These are phyloP conservation scores for Sialia sialis DNA, from an alignment of 2,113 vertebrate species.

Conservation along the genomic window DNA sequence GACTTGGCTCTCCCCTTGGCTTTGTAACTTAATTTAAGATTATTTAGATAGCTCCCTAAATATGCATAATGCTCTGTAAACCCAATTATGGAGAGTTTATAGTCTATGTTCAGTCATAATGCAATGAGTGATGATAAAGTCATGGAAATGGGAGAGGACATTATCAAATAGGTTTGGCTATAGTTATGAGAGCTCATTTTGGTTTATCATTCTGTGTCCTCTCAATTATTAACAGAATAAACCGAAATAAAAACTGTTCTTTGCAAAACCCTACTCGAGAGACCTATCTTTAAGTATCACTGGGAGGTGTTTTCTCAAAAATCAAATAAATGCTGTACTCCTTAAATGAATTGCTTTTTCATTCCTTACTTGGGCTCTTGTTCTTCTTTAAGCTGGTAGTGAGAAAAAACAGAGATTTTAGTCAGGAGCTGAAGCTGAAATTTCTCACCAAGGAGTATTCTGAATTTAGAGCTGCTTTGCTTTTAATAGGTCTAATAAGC, in stretches of 20 bases:
- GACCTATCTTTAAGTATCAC: background rate
- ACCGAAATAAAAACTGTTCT: background rate
- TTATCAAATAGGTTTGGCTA: background rate
- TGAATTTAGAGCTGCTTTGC: background rate
- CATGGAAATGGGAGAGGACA: background rate
- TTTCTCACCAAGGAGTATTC: background rate
- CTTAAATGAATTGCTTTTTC: background rate
- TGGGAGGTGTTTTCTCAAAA: background rate
- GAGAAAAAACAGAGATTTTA: background rate
- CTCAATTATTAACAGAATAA: background rate
- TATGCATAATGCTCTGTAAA: slow-evolving; percentile 38
- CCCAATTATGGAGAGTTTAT: slow-evolving; percentile 15
- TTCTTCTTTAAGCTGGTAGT: background rate
- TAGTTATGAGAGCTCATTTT: background rate
- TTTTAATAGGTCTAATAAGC: background rate
- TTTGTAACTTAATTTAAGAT: slow-evolving; percentile 18
- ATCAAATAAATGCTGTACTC: background rate
- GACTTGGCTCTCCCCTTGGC: background rate
- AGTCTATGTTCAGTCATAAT: slow-evolving; percentile 31
- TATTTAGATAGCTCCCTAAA: slow-evolving; percentile 34
- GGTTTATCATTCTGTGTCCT: background rate
- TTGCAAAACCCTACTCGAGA: background rate
- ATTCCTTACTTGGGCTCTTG: background rate
- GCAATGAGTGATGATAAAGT: slow-evolving; percentile 28
- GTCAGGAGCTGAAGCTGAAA: background rate